Evolutionary conservation across 2,113 vertebrate species (phyloP).

Genomic region (Oenanthe melanoleuca): DNA sequence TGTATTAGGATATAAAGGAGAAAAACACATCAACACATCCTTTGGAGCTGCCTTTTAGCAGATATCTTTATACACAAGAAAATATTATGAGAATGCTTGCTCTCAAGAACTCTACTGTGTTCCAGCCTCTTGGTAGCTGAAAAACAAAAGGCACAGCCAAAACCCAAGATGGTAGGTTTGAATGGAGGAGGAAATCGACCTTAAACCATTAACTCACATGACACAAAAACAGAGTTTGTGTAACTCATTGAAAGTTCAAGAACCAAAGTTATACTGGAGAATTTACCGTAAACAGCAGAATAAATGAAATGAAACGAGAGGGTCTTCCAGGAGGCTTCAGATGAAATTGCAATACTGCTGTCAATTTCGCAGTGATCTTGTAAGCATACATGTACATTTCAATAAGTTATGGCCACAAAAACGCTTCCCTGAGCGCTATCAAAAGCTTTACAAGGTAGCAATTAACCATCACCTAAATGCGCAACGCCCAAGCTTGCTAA

Average conservation of each 20-base stretch:
- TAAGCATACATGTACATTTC: accelerated
- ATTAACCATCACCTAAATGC: background rate
- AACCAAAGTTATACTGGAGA: background rate
- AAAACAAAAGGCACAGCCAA: background rate
- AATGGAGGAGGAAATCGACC: background rate
- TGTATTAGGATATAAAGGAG: background rate
- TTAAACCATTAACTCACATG: background rate
- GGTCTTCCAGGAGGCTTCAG: background rate
- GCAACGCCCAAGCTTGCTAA: background rate
- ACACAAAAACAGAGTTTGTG: background rate
- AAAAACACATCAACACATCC: background rate
- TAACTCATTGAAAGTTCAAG: background rate
- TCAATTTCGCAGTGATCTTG: background rate
- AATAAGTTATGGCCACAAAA: background rate
- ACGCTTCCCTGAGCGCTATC: background rate
- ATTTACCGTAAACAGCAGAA: accelerated
- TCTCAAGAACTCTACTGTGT: accelerated
- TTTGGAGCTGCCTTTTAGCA: background rate
- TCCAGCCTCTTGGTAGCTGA: accelerated
- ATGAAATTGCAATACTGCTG: accelerated
- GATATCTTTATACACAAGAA: background rate
- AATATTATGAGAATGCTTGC: background rate
- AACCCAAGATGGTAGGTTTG: background rate
- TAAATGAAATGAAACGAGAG: background rate
- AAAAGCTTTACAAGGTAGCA: background rate